Conservation (phyloP, 2,113 vertebrate genomes). For the Ailuropoda melanoleuca region DNA sequence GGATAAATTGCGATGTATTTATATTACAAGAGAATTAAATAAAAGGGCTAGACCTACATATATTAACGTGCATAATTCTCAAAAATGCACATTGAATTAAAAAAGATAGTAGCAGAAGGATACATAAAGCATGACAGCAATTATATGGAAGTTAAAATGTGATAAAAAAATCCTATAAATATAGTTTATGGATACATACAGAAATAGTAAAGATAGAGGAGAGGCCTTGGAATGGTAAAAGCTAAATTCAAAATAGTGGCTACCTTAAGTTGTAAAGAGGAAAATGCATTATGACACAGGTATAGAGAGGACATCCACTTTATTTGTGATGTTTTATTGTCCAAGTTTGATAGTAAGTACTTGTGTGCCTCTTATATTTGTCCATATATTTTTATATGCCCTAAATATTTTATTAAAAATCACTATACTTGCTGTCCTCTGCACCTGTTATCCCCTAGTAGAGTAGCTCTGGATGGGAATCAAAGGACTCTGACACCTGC, state of each 20-base stretch:
- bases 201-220: neutral
- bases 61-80: neutral
- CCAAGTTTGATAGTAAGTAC: neutral
- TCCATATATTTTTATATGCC: neutral
- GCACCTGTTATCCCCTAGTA: neutral
- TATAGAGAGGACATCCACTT: neutral
- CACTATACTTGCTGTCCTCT: neutral
- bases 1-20: neutral
- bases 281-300: neutral
- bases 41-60: neutral
- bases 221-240: neutral
- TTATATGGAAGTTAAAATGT: neutral
- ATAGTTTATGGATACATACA: neutral
- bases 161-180: neutral
- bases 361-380: neutral
- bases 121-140: neutral
- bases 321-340: neutral
- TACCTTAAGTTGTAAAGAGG: neutral
- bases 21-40: neutral
- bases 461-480: neutral
- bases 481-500: neutral
- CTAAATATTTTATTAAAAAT: neutral
- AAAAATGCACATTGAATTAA: neutral
- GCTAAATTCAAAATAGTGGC: neutral
- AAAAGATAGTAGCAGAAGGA: neutral